Evolutionary conservation across 2,888 invertebrate species (phyloP).

Genomic region (Furcula furcula): DNA sequence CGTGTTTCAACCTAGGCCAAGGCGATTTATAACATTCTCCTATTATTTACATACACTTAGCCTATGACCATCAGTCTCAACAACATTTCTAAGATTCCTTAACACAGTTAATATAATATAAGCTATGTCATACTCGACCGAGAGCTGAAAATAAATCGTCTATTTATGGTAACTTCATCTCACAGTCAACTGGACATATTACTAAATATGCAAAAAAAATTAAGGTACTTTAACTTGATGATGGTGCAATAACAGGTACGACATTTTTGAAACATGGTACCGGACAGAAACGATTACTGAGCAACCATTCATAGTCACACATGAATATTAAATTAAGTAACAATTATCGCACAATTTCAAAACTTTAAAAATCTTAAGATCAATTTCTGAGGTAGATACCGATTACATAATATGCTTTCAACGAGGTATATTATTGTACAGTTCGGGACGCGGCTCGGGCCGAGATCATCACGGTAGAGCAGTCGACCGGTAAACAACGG

Average conservation of each 20-base stretch:
- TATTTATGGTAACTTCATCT: slow-evolving; percentile 73
- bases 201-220: slow-evolving; percentile 52
- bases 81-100: slow-evolving; percentile 70
- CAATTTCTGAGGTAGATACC: slow-evolving; percentile 78
- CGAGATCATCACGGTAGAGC: slow-evolving; percentile 10
- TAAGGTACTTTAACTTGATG: slow-evolving; percentile 56
- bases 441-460: slow-evolving; percentile 37
- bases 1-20: slow-evolving; percentile 77
- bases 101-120: slow-evolving; percentile 66
- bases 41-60: slow-evolving; percentile 80
- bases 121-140: slow-evolving; percentile 65
- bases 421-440: slow-evolving; percentile 74
- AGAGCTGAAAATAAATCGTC: slow-evolving; percentile 69
- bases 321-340: slow-evolving; percentile 75
- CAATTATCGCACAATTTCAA: slow-evolving; percentile 75
- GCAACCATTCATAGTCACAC: slow-evolving; percentile 73
- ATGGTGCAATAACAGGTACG: slow-evolving; percentile 57
- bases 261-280: slow-evolving; percentile 65
- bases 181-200: slow-evolving; percentile 70
- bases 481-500: slow-evolving; percentile 9
- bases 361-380: slow-evolving; percentile 78
- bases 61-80: slow-evolving; percentile 80
- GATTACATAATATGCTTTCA: slow-evolving; percentile 75
- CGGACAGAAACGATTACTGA: slow-evolving; percentile 63
- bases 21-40: slow-evolving; percentile 77